phyloP scores from a whole-genome alignment of 2,797 vertebrate genomes.

The Fringilla coelebs region DNA sequence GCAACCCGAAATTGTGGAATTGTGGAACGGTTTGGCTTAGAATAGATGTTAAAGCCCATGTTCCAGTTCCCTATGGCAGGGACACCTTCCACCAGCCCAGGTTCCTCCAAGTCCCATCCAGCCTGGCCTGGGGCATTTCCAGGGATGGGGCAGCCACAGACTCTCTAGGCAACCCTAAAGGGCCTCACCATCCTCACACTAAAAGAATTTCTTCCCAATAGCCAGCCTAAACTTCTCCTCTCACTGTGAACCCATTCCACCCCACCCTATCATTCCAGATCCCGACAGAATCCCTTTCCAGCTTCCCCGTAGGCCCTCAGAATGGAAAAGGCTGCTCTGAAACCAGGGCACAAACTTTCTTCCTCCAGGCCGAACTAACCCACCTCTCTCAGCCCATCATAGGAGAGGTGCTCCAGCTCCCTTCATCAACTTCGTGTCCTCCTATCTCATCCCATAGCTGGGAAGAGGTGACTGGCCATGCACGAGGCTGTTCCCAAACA shows the following conservation, averaged over 20 bases:
- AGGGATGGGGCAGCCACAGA: background rate
- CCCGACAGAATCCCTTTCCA: background rate
- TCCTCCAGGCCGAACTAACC: background rate
- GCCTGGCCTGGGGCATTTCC: background rate
- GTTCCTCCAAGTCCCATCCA: too few species aligned
- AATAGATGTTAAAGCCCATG: rapidly evolving
- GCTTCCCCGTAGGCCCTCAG: too few species aligned
- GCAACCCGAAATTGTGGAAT: rapidly evolving
- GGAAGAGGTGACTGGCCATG: background rate
- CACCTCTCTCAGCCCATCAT: background rate
- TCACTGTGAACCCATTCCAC: background rate
- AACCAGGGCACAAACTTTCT: background rate
- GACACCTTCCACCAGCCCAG: too few species aligned
- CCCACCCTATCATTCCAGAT: too few species aligned
- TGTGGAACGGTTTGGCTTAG: rapidly evolving
- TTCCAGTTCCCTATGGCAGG: too few species aligned
- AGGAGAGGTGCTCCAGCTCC: background rate
- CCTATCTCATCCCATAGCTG: rapidly evolving
- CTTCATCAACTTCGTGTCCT: rapidly evolving
- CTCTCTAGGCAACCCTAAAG: background rate
- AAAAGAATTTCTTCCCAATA: too few species aligned
- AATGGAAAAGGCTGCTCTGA: background rate
- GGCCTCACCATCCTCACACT: rapidly evolving
- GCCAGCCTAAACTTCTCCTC: background rate
- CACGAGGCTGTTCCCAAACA: background rate